Conservation (phyloP, 2,797 vertebrate genomes). For the Sebastes cheni region DNA sequence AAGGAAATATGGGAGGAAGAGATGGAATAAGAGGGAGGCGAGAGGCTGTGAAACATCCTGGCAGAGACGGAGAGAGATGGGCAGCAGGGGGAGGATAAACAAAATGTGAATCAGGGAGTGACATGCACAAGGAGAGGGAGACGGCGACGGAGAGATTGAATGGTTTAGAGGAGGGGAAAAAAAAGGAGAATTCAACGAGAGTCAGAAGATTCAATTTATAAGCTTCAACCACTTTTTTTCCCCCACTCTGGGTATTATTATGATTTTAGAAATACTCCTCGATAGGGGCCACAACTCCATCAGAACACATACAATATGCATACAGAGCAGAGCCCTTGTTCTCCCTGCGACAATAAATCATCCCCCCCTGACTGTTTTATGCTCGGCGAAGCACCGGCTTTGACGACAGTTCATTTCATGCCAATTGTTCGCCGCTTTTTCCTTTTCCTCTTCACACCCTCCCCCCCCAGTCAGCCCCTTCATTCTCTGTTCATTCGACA, state of each 20-base stretch:
- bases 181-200: not conserved
- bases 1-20: slow-evolving; percentile 13
- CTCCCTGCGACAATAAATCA: slow-evolving; percentile 69
- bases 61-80: slow-evolving; percentile 5
- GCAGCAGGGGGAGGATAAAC: slow-evolving; percentile 16
- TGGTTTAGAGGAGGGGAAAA: not conserved
- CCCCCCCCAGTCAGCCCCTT: not conserved
- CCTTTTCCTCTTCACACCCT: not conserved
- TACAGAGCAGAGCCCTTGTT: slow-evolving; percentile 48
- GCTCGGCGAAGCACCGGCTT: slow-evolving; percentile 60
- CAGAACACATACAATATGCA: slow-evolving; percentile 57
- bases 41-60: slow-evolving; percentile 15
- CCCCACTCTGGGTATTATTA: slow-evolving; percentile 18
- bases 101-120: slow-evolving; percentile 26
- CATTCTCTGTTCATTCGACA: slow-evolving; percentile 43
- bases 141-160: not conserved
- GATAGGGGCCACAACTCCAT: slow-evolving; percentile 39
- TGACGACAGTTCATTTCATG: slow-evolving; percentile 77
- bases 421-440: slow-evolving; percentile 58
- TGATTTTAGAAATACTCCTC: slow-evolving; percentile 30
- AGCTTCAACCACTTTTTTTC: not conserved
- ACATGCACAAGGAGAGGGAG: slow-evolving; percentile 10
- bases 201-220: slow-evolving; percentile 40
- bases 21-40: slow-evolving; percentile 10
- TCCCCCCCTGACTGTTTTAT: slow-evolving; percentile 65